These are phyloP conservation scores for Arremon aurantiirostris DNA, from an alignment of 2,797 vertebrate species.

Conservation along the genomic window DNA sequence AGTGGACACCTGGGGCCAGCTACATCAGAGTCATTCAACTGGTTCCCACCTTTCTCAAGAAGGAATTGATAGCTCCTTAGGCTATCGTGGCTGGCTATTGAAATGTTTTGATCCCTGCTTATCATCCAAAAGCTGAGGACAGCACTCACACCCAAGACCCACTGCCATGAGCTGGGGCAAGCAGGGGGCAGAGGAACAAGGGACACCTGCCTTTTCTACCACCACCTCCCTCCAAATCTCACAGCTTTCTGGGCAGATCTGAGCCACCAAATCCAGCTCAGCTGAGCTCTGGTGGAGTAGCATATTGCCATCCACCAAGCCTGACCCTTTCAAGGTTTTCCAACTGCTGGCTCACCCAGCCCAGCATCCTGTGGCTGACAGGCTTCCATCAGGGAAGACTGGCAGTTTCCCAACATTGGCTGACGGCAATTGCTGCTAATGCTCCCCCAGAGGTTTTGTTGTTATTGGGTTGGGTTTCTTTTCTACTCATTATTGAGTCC, in stretches of 20 bases:
- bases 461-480: background rate
- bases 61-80: background rate
- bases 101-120: background rate
- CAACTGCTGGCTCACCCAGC: fast-evolving
- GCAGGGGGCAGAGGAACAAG: background rate
- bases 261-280: background rate
- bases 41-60: background rate
- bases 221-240: background rate
- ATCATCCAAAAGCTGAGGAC: background rate
- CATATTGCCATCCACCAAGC: background rate
- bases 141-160: fast-evolving
- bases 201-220: background rate
- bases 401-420: background rate
- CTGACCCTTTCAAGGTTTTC: background rate
- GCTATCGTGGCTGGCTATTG: background rate
- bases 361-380: background rate
- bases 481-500: background rate
- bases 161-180: background rate
- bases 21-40: background rate
- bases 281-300: background rate
- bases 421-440: background rate
- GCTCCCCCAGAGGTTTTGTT: background rate
- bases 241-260: background rate
- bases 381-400: background rate
- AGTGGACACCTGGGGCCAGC: background rate